Conservation (phyloP, 2,888 invertebrate species). For the Conus canariensis region DNA sequence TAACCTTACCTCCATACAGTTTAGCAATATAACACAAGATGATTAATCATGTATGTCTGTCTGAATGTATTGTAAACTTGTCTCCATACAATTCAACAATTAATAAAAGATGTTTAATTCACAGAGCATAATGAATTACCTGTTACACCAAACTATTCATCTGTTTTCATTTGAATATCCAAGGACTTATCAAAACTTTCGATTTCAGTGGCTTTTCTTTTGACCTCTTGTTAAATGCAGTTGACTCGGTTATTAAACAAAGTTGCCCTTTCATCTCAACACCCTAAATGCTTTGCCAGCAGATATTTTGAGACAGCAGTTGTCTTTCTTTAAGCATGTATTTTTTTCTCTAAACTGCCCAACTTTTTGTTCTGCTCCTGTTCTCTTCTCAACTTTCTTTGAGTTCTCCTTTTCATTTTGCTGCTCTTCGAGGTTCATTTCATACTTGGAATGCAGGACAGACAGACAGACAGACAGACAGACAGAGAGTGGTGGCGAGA, state of each 20-base stretch:
- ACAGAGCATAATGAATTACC: too few relatives aligned
- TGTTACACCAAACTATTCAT: background rate
- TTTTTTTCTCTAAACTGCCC: background rate
- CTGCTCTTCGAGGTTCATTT: background rate
- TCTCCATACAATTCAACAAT: background rate
- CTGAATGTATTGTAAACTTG: background rate
- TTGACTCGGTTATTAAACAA: too few relatives aligned
- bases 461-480: too few relatives aligned
- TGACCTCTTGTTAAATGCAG: too few relatives aligned
- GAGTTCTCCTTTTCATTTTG: background rate
- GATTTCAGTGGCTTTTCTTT: background rate
- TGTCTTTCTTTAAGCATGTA: background rate
- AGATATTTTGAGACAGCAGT: too few relatives aligned
- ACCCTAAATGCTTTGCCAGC: too few relatives aligned
- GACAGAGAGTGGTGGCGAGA: too few relatives aligned
- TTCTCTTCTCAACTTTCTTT: background rate
- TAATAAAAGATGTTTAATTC: background rate
- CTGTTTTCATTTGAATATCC: too few relatives aligned
- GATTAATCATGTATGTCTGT: background rate
- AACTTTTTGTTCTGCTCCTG: background rate
- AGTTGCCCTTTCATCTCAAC: too few relatives aligned
- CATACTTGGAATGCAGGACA: background rate
- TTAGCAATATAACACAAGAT: background rate
- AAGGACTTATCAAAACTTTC: background rate
- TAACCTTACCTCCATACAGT: too few relatives aligned